phyloP scores from a whole-genome alignment of 2,888 invertebrate species.

The Tenthredo scrophulariae region DNA sequence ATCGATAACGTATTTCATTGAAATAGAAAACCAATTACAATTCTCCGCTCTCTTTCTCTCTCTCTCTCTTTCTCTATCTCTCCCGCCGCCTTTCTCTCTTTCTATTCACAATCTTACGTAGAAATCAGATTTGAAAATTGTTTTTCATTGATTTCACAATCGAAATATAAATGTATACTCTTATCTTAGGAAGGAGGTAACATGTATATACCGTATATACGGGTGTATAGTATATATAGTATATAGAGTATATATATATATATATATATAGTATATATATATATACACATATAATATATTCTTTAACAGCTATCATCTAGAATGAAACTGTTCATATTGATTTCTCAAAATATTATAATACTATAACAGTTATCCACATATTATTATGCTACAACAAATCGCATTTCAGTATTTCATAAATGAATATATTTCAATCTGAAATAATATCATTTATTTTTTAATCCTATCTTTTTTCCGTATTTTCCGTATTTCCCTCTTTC shows the following conservation, averaged over 20 bases:
- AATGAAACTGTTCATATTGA: constrained; percentile 13
- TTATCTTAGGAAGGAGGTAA: neutral
- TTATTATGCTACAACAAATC: neutral
- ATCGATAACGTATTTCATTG: neutral
- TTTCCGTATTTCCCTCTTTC: constrained; percentile 12
- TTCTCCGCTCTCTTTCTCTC: neutral
- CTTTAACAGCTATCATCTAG: neutral
- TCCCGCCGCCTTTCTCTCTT: neutral
- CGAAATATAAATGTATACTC: constrained; percentile 8
- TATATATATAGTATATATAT: too few species aligned
- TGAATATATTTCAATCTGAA: neutral
- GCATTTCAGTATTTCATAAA: neutral
- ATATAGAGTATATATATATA: neutral
- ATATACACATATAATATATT: neutral
- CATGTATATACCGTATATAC: neutral
- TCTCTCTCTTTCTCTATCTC: neutral
- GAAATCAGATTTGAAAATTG: neutral
- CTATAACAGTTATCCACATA: neutral
- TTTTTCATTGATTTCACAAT: neutral
- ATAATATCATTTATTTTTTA: constrained; percentile 24
- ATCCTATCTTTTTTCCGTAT: neutral
- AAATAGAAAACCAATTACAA: neutral
- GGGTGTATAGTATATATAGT: too few species aligned
- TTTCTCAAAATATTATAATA: constrained; percentile 41
- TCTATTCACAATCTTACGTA: neutral